phyloP scores from a whole-genome alignment of 2,888 invertebrate species.

The Sepiola atlantica region DNA sequence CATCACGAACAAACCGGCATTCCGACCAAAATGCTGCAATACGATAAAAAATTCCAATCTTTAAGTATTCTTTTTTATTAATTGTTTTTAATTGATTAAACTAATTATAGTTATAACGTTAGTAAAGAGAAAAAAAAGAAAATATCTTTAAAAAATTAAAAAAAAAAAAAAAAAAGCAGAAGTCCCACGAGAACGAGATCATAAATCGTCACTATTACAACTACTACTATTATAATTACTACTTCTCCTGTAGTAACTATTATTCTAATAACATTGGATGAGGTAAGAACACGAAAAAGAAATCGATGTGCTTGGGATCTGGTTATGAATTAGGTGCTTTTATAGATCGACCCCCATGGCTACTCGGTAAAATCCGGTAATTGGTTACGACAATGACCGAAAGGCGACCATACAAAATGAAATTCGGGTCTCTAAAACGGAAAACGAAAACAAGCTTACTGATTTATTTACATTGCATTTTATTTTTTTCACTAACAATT shows the following conservation, averaged over 20 bases:
- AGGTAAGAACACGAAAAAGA: not conserved
- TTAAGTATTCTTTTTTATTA: not conserved
- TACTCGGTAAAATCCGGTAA: no score
- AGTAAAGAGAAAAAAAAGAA: not conserved
- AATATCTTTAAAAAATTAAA: not conserved
- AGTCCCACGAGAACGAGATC: constrained; percentile 7
- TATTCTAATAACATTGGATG: constrained; percentile 32
- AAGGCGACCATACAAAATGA: no score
- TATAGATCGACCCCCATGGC: no score
- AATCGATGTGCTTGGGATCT: not conserved
- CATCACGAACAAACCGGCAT: no score
- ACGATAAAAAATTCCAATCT: not conserved
- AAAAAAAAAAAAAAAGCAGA: not conserved
- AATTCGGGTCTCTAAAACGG: no score
- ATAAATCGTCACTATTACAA: not conserved
- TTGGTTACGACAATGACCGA: no score
- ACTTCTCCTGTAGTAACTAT: not conserved
- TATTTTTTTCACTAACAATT: no score
- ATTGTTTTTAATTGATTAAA: not conserved
- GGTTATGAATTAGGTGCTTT: no score
- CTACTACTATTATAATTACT: not conserved
- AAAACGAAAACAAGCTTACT: no score
- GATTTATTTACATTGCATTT: no score
- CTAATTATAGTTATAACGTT: not conserved
- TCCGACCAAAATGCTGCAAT: not conserved